Evolutionary conservation across 2,888 invertebrate genomes (phyloP), one percentile per base, ranked within the genome.

Genomic region (Caenorhabditis sp.): DNA sequence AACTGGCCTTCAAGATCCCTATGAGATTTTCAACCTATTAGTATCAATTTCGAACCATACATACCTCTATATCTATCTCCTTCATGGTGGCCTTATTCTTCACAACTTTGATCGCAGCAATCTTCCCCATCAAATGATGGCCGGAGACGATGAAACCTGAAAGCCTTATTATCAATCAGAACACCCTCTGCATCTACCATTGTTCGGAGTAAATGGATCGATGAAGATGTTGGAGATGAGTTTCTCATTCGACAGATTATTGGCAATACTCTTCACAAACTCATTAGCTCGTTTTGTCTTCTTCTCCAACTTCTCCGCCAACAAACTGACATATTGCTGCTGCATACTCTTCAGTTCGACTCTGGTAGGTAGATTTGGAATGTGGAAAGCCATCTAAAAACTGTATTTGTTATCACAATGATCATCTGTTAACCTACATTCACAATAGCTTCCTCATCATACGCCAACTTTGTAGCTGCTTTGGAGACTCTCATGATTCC

Each of bases 401-500:
- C 8, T 2, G 22, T 2, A 24, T 54, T 0, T 0, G 54, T 2
- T 24, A 26, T 2, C 19, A n/a, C 22, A 22, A 6, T 22, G 22
- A 22, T 54, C 14, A 14, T 24, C 12, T 16, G 5, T 22, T 5
- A 59, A 7, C 24, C 19, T 72, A 93, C 93, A 91, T 93, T 93
- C 41, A 93, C 90, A 6, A 94, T 90, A 12, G 93, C 93, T 75
- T 94, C 93, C n/a, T 93, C 92, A 88, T 94, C 94, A 86, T 92
- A 94, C 2, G 93, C 92, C 59, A 93, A 90, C 84, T 92, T 93
- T 24, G 93, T 93, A 19, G 93, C 93, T 19, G 93, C 92, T 87
- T 94, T 94, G 19, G 94, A 92, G 47, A 93, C 93, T 80, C 93
- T 92, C 93, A 94, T 93, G 35, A 94, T 93, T 49, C 93, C 93